Base-by-base conservation (phyloP, 2,888 invertebrate species). In the Nemotelus nigrinus region DNA sequence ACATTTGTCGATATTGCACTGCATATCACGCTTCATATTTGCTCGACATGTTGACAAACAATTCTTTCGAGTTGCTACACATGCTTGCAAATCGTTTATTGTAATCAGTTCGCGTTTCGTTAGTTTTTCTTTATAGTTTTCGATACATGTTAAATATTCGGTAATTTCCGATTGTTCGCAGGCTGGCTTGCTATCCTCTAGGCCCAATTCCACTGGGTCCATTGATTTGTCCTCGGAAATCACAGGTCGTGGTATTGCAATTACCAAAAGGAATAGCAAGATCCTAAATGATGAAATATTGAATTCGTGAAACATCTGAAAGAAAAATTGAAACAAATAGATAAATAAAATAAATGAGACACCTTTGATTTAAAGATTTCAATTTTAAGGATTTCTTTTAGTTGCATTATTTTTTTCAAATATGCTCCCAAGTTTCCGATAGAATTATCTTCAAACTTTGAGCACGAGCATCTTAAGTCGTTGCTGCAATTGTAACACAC, bases 1-100 rank as follows among this genome's bases (percentile, higher is more conserved):
- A 77, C 80, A 80, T 25, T 68, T 43, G 39, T 50, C 48, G 45
- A 67, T 47, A 58, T 75, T 71, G 10, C 75, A 75, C 4, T 39
- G 43, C 10, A 57, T 57, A 25, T 75, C 50, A 3, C 63, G 44
- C 44, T 64, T 57, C 25, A 10, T 60, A 8, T 58, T 41, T 1
- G 25, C 41, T 2, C 41, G 60, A 39, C 76, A 77, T 47, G 57
- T 77, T 7, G 48, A 5, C 41, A 77, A 7, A 39, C 76, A 77
- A 47, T 45, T 58, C 6, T 47, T 67, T 41, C 68, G 68, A 1
- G 67, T 77, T 2, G 43, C 45, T 39, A 55, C 43, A 58, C 76
- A 77, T 3, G 68, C 67, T 10, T 67, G 68, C 39, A 77, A 58
- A 58, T 67, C 76, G 7, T 47, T 48, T 6, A 68, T 57, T 47